A percentile compares a stretch with the other conserved stretches of the same genome.
phyloP scores from a whole-genome alignment of 2,888 invertebrate genomes.

The Petrolisthes manimaculis region DNA sequence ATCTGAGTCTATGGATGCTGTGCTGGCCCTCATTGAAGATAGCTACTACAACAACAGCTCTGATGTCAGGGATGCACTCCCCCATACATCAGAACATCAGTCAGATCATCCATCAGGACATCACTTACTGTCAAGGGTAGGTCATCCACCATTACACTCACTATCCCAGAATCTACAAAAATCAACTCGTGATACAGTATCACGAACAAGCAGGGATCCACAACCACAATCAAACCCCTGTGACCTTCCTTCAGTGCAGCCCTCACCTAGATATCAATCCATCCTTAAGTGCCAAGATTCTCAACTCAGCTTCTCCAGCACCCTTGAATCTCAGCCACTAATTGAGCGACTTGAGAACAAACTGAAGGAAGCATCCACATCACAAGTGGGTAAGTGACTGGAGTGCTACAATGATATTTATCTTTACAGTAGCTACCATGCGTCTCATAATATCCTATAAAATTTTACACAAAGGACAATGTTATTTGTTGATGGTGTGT shows the following conservation, averaged over 20 bases:
- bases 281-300: not conserved
- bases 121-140: not conserved
- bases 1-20: constrained; percentile 10
- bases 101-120: too few relatives aligned
- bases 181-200: not conserved
- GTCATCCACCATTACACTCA: not conserved
- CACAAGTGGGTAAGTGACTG: not conserved
- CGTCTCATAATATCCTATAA: too few relatives aligned
- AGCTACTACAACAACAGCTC: not conserved
- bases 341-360: constrained; percentile 29
- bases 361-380: constrained; percentile 4
- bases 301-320: constrained; percentile 37
- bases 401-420: too few relatives aligned
- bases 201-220: not conserved
- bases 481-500: too few relatives aligned
- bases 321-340: constrained; percentile 38
- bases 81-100: not conserved
- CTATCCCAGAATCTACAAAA: not conserved
- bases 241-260: not conserved
- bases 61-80: not conserved
- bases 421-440: too few relatives aligned
- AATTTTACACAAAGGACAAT: too few relatives aligned
- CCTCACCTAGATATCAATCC: not conserved
- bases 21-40: constrained; percentile 5
- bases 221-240: not conserved